phyloP scores from a whole-genome alignment of 1,140 invertebrate species.

The Solenopsis invicta region DNA sequence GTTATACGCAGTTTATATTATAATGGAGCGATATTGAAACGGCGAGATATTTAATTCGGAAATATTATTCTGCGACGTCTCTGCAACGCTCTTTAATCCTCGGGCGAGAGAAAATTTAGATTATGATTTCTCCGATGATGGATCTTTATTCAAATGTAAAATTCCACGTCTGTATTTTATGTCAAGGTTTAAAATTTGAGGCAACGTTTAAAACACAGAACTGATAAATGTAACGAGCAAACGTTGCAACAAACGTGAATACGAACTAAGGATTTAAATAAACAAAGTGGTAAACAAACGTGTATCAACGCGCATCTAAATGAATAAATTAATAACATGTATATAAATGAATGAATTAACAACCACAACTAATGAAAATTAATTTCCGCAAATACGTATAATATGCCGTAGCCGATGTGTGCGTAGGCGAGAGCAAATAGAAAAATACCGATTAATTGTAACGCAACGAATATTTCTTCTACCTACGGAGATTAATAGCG shows the following conservation, averaged over 20 bases:
- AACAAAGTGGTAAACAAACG: not conserved
- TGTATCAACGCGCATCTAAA: not conserved
- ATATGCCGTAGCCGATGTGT: too few relatives aligned
- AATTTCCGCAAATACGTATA: not conserved
- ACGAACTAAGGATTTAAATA: not conserved
- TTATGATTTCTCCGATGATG: slow-evolving; percentile 32
- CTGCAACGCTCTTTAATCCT: slow-evolving; percentile 20
- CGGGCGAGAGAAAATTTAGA: slow-evolving; percentile 15
- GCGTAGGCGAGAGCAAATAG: not conserved
- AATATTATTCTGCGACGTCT: slow-evolving; percentile 17
- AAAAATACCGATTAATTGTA: not conserved
- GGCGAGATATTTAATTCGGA: slow-evolving; percentile 31
- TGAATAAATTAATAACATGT: not conserved
- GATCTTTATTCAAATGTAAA: slow-evolving; percentile 34
- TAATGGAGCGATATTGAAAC: slow-evolving; percentile 12
- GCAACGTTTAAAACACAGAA: not conserved
- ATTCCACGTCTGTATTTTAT: slow-evolving; percentile 9
- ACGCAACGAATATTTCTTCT: not conserved
- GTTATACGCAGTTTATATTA: not conserved
- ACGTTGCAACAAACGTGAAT: not conserved
- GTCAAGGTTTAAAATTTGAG: not conserved
- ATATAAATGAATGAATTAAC: not conserved
- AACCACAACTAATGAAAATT: not conserved
- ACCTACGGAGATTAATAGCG: slow-evolving; percentile 30
- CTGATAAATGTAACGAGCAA: not conserved